phyloP scores from a whole-genome alignment of 2,888 invertebrate genomes.

The Rhaphigaster nebulosa region DNA sequence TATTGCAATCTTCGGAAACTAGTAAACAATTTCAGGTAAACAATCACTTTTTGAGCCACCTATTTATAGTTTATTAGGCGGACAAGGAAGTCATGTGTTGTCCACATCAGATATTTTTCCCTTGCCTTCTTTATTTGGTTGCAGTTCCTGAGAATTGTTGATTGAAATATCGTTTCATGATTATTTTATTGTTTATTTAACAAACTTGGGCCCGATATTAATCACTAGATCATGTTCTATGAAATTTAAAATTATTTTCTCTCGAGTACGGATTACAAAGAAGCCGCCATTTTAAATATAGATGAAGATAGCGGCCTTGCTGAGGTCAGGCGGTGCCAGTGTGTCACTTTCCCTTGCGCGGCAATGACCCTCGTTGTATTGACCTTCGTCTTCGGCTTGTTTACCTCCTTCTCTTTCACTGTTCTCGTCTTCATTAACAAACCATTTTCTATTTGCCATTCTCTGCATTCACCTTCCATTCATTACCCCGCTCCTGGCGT shows the following conservation, averaged over 20 bases:
- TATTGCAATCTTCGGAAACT: too few species aligned
- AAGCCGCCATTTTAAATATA: background rate
- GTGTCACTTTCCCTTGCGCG: slow-evolving; percentile 17
- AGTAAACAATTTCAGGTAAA: too few species aligned
- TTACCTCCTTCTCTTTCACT: slow-evolving; percentile 3
- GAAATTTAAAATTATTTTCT: background rate
- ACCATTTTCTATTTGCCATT: background rate
- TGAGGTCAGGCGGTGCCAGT: background rate
- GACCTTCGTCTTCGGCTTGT: slow-evolving; percentile 19
- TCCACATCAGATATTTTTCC: too few species aligned
- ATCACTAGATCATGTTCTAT: background rate
- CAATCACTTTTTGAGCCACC: too few species aligned
- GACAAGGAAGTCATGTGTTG: too few species aligned
- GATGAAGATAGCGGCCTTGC: background rate
- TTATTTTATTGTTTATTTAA: too few species aligned
- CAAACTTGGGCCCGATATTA: too few species aligned
- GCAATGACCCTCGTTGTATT: slow-evolving; percentile 16
- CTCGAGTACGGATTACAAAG: background rate
- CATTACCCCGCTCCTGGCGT: background rate
- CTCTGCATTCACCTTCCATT: background rate
- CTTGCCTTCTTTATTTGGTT: too few species aligned
- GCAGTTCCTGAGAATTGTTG: too few species aligned
- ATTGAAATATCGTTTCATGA: too few species aligned
- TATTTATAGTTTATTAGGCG: too few species aligned
- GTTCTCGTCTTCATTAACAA: background rate